A percentile compares a stretch with the other conserved stretches of the same genome.
Evolutionary conservation across 2,113 vertebrate species (phyloP).

Genomic region (Cololabis saira): DNA sequence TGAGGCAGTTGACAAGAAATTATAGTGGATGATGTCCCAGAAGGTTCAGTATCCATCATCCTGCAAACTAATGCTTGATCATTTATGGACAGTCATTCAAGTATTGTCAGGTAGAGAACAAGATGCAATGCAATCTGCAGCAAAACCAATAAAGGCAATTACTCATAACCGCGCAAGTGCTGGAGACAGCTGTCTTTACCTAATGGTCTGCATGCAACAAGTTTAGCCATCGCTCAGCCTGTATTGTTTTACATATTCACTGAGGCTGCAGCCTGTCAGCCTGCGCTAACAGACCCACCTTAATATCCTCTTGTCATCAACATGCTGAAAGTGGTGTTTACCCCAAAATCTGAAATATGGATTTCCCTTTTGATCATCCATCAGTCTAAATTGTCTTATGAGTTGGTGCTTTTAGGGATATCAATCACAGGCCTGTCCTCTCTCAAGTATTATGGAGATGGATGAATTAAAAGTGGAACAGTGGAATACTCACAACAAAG

Average conservation of each 20-base stretch:
- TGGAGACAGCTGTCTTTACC: constrained; percentile 9
- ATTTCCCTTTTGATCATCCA: no score
- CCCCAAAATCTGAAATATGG: no score
- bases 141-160: not conserved
- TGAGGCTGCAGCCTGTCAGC: not conserved
- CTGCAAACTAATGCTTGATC: constrained; percentile 28
- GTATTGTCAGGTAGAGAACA: constrained; percentile 13
- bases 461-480: no score
- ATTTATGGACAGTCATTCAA: constrained; percentile 1
- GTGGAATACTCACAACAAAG: no score
- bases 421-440: no score
- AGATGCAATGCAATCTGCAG: constrained; percentile 13
- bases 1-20: constrained; percentile 23
- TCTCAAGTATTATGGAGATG: no score
- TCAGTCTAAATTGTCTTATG: no score
- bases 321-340: no score
- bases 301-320: no score
- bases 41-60: constrained; percentile 3
- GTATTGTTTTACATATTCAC: not conserved
- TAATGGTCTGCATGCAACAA: constrained; percentile 15
- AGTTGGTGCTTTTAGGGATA: no score
- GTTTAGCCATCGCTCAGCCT: constrained; percentile 3
- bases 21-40: constrained; percentile 18
- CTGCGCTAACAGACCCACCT: not conserved
- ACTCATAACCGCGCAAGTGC: constrained; percentile 1